phyloP scores from a whole-genome alignment of 2,113 vertebrate species.

The Percina caprodes region DNA sequence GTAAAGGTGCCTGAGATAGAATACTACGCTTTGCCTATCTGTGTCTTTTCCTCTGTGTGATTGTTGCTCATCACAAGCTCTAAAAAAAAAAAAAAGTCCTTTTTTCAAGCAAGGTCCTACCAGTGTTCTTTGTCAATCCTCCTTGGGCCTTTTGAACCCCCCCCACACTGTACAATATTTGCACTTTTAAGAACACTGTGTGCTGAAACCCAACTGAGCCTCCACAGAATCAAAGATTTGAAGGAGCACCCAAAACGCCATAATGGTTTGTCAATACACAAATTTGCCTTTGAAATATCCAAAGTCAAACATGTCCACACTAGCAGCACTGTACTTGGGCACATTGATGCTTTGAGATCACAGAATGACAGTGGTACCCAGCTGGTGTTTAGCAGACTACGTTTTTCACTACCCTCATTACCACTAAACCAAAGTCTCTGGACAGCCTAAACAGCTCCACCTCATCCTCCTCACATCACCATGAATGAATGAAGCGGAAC shows the following conservation, averaged over 20 bases:
- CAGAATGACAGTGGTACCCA: background rate
- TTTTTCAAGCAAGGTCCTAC: background rate
- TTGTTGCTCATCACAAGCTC: conserved; percentile 10
- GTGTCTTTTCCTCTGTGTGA: conserved; percentile 6
- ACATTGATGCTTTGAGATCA: background rate
- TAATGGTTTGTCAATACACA: background rate
- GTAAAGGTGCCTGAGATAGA: background rate
- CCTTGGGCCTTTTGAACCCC: conserved; percentile 9
- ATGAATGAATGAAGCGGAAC: too few relatives aligned
- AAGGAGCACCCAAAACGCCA: background rate
- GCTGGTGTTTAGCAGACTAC: background rate
- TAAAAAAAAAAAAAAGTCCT: background rate
- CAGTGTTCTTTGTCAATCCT: conserved; percentile 5
- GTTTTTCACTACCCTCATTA: background rate
- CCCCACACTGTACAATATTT: background rate
- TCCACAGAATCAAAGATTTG: background rate
- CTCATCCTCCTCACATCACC: too few relatives aligned
- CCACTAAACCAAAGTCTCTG: too few relatives aligned
- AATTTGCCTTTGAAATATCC: background rate
- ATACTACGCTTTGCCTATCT: conserved; percentile 8
- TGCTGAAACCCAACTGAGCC: background rate
- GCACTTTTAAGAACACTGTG: conserved; percentile 11
- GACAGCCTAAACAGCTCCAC: too few relatives aligned
- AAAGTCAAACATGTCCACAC: background rate
- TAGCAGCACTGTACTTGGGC: background rate